phyloP scores from a whole-genome alignment of 2,888 invertebrate genomes.

The Phlogophora meticulosa region DNA sequence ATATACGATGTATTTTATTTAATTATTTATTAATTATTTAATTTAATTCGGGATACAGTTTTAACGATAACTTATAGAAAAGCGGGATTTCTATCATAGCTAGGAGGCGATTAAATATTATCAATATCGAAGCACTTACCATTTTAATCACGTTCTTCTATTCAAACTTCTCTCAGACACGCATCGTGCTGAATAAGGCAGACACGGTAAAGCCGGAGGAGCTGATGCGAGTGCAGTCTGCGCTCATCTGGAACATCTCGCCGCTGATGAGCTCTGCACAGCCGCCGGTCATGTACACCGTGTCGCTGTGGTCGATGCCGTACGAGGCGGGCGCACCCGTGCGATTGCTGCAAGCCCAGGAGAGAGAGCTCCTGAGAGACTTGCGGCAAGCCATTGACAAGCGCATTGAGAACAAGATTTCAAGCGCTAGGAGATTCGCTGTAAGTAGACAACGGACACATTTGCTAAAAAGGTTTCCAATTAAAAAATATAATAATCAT shows the following conservation, averaged over 20 bases:
- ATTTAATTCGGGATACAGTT: no score
- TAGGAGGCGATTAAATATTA: no score
- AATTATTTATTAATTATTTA: no score
- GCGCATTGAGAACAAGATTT: slow-evolving; percentile 98
- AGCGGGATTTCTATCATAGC: no score
- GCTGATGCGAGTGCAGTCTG: slow-evolving; percentile 97
- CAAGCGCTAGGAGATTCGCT: slow-evolving; percentile 98
- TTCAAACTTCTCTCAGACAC: slow-evolving; percentile 91
- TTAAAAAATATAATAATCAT: no score
- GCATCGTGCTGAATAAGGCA: slow-evolving; percentile 98
- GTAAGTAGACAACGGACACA: slow-evolving; percentile 92
- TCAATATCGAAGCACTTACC: not conserved
- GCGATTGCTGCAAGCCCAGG: slow-evolving; percentile 96
- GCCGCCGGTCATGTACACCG: slow-evolving; percentile 97
- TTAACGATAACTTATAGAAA: no score
- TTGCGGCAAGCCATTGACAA: slow-evolving; percentile 96
- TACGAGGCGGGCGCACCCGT: slow-evolving; percentile 95
- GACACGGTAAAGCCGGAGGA: slow-evolving; percentile 98
- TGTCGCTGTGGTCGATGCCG: slow-evolving; percentile 96
- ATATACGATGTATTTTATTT: not conserved
- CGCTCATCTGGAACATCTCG: slow-evolving; percentile 99
- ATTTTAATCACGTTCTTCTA: not conserved
- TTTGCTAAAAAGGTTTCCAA: not conserved
- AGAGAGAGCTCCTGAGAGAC: slow-evolving; percentile 96
- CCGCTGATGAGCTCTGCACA: slow-evolving; percentile 98